Evolutionary conservation across 2,888 invertebrate species (phyloP).

Genomic region (Rotaria macrura): DNA sequence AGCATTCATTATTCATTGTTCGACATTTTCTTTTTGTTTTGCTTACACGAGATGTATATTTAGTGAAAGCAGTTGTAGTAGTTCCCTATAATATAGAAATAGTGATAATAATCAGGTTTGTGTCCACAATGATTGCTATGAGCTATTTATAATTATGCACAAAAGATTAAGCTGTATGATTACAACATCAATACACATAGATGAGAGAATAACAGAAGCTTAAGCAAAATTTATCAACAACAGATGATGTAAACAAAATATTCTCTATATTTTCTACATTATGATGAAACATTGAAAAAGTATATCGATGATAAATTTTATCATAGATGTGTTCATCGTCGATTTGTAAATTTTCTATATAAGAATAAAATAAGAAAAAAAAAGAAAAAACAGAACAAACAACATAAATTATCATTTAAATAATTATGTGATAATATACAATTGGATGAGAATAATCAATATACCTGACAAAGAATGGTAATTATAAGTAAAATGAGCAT

Average conservation of each 20-base stretch:
- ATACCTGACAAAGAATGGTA: not conserved
- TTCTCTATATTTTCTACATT: no score
- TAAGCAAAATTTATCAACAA: no score
- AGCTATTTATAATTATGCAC: not conserved
- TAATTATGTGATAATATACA: not conserved
- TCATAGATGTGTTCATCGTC: no score
- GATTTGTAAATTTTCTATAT: no score
- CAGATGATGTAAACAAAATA: no score
- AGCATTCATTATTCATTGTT: not conserved
- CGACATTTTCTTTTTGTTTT: not conserved
- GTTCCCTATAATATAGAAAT: not conserved
- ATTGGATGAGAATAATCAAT: not conserved
- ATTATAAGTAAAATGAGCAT: not conserved
- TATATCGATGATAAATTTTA: no score
- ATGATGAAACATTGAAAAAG: no score
- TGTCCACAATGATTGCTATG: not conserved
- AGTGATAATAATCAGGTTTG: not conserved
- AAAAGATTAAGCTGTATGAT: not conserved
- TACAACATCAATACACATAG: not conserved
- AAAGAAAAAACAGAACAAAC: no score
- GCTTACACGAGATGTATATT: not conserved
- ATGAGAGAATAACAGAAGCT: not conserved
- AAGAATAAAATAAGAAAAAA: no score
- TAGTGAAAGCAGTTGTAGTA: not conserved
- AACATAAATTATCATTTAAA: not conserved